Evolutionary conservation across 2,113 vertebrate genomes (phyloP).

Genomic region (Mus pahari): DNA sequence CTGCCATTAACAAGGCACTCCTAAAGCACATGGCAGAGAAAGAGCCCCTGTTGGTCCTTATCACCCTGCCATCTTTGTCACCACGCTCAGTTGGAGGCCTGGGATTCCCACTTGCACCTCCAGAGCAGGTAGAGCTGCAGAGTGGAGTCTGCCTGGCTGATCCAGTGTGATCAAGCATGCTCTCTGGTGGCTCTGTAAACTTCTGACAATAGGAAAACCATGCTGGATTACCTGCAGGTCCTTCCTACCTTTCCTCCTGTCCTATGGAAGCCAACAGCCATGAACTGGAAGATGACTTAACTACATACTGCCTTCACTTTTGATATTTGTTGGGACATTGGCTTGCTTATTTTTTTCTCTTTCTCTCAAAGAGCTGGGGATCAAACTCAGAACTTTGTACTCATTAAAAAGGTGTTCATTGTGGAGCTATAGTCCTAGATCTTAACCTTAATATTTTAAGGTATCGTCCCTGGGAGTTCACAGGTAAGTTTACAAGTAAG

Average conservation of each 20-base stretch:
- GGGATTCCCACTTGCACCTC: neutral
- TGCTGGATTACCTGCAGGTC: neutral
- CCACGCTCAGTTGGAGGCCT: neutral
- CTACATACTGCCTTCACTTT: neutral
- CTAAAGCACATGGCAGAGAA: neutral
- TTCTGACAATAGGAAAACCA: neutral
- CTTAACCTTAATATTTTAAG: neutral
- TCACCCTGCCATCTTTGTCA: neutral
- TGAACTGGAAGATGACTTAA: neutral
- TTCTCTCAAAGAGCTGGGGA: neutral
- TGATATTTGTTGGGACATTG: neutral
- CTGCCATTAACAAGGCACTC: neutral
- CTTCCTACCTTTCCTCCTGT: neutral
- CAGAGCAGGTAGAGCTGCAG: too few species aligned
- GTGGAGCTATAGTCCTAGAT: neutral
- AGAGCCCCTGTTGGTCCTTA: neutral
- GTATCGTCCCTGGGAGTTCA: neutral
- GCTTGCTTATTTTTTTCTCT: neutral
- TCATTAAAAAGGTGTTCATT: neutral
- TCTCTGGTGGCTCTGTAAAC: neutral
- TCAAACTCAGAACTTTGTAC: neutral
- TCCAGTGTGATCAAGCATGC: neutral
- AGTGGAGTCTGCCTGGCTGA: too few species aligned
- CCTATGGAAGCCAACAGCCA: accelerated
- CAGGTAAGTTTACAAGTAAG: neutral